These are phyloP conservation scores for Drosophila nr. perissopoda DNA, from an alignment of 2,888 invertebrate genomes.

Conservation along the genomic window DNA sequence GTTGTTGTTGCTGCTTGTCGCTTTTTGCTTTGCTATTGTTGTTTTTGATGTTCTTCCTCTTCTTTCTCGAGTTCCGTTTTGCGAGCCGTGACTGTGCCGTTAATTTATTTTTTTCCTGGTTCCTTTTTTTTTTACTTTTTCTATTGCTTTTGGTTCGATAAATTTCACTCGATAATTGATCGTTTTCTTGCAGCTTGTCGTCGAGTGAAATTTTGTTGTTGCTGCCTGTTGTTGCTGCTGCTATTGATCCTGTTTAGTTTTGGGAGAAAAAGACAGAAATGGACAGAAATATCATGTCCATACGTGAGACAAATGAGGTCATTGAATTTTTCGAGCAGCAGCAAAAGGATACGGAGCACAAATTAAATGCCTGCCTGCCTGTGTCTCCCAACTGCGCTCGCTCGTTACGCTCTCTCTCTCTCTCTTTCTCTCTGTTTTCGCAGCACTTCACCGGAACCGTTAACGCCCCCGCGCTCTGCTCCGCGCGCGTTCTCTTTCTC, in stretches of 20 bases:
- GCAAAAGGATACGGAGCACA: conserved; percentile 47
- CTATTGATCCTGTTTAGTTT: conserved; percentile 47
- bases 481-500: conserved; percentile 35
- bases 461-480: conserved; percentile 58
- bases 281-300: conserved; percentile 49
- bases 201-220: conserved; percentile 49
- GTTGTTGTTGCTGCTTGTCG: conserved; percentile 50
- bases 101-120: conserved; percentile 7
- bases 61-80: conserved; percentile 31
- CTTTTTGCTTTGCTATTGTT: conserved; percentile 27
- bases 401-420: conserved; percentile 30
- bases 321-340: conserved; percentile 70
- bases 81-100: conserved; percentile 29
- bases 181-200: conserved; percentile 45
- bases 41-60: conserved; percentile 24
- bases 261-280: conserved; percentile 46
- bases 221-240: conserved; percentile 20
- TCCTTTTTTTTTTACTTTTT: conserved; percentile 13
- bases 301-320: conserved; percentile 78
- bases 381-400: conserved; percentile 40
- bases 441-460: conserved; percentile 63
- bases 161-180: conserved; percentile 50
- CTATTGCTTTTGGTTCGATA: conserved; percentile 26
- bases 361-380: conserved; percentile 43
- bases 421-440: conserved; percentile 26